Evolutionary conservation across 2,797 vertebrate species (phyloP), one percentile per base, ranked within the genome.

Genomic region (Octomys mimax): DNA sequence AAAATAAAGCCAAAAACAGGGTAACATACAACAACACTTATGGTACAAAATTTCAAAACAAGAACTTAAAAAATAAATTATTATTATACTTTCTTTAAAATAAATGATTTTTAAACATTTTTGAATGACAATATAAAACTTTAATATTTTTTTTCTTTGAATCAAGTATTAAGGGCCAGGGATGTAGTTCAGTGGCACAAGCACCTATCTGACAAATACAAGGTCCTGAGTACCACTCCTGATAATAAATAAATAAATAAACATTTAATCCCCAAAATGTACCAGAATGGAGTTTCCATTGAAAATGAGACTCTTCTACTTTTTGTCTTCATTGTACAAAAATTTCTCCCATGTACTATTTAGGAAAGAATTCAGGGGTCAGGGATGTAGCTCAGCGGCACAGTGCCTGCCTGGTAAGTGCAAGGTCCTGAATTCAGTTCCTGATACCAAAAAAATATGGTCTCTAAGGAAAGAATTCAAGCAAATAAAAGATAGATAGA

Each of bases 251-350:
- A 59, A 21, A 22, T 92, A 87, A 87, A 22, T 92, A 87, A 87
- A 21, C 78, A 92, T 68, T 94, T 86, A 82, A 13, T 77, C 64
- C 66, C 8, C 33, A 66, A 5, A 52, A 66, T 86, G 52, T 36
- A 62, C 11, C 11, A 82, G 75, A 36, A 52, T 94, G 21, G 26
- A 94, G 18, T 92, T 94, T 92, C 70, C 82, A 1, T 94, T 78
- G 36, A 28, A 77, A 94, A 64, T 11, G 89, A 12, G 33, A 14
- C 86, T 81, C 21, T 82, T 81, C 16, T 59, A 86, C 82, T 70
- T 86, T 92, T 1, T 16, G 52, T 86, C 21, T 78, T 94, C 31
- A 62, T 79, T 81, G n/a, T 82, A 16, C 0, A 57, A 33, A 62
- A 94, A 80, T 81, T 75, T 81, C 36, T 42, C 42, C 89, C 31